These are phyloP conservation scores for Oasisia sp. DNA, from an alignment of 2,888 invertebrate genomes.

Conservation along the genomic window DNA sequence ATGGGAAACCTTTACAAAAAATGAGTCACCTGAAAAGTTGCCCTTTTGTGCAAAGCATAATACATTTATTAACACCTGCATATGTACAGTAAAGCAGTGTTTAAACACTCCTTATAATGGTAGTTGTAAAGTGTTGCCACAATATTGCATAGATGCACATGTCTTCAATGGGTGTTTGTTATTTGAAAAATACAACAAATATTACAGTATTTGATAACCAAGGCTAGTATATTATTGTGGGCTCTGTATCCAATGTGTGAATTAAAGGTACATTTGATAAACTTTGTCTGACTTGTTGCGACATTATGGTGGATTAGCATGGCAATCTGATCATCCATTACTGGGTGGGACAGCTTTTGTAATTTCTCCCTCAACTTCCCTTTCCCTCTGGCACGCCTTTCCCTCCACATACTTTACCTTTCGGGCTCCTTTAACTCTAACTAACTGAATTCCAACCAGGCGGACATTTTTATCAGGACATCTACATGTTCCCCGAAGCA, in stretches of 20 bases:
- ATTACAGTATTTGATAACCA: neutral
- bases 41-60: neutral
- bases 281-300: neutral
- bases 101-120: neutral
- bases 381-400: no score
- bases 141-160: neutral
- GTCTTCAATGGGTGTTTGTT: neutral
- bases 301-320: neutral
- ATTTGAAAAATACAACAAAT: neutral
- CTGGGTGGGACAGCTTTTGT: no score
- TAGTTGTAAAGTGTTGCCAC: neutral
- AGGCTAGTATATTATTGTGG: neutral
- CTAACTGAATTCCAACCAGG: no score
- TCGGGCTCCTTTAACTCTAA: no score
- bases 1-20: neutral
- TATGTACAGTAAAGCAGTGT: no score
- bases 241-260: neutral
- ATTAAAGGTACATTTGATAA: slow-evolving; percentile 10
- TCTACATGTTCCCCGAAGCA: no score
- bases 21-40: neutral
- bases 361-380: no score
- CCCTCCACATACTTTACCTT: no score
- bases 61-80: neutral
- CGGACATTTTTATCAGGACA: no score
- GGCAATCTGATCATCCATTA: no score